Conservation (phyloP, 2,797 vertebrate genomes). For the Acanthiza pusilla region DNA sequence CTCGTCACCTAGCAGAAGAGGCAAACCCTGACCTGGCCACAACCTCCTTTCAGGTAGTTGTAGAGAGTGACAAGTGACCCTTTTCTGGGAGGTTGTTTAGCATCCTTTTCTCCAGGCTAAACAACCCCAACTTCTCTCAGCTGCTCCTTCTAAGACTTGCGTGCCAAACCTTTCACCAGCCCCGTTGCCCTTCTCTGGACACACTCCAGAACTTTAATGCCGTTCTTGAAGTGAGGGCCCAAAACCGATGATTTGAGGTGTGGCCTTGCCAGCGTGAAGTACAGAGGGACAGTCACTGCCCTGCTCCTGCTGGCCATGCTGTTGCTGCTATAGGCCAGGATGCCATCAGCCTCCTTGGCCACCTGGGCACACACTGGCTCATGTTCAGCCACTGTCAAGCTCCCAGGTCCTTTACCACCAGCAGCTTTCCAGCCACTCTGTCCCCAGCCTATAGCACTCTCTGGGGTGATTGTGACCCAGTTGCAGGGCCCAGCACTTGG, state of each 20-base stretch:
- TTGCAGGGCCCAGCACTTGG: not conserved
- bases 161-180: not conserved
- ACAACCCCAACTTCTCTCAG: not conserved
- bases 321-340: not conserved
- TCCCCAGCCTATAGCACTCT: not conserved
- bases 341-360: not conserved
- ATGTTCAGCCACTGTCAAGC: not conserved
- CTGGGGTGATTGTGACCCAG: not conserved
- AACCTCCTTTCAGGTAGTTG: not conserved
- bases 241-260: not conserved
- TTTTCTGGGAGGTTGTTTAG: too few species aligned
- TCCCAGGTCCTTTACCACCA: not conserved
- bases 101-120: not conserved
- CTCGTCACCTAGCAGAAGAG: not conserved
- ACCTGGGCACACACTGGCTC: not conserved
- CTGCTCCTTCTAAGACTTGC: not conserved
- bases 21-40: not conserved
- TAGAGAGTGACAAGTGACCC: not conserved
- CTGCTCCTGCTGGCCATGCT: not conserved
- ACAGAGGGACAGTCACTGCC: rapidly evolving
- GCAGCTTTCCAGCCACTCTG: not conserved
- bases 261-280: rapidly evolving
- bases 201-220: too few species aligned
- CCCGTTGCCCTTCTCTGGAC: not conserved
- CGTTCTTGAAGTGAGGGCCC: not conserved